phyloP scores from a whole-genome alignment of 2,113 vertebrate genomes.

The Triplophysa rosa region DNA sequence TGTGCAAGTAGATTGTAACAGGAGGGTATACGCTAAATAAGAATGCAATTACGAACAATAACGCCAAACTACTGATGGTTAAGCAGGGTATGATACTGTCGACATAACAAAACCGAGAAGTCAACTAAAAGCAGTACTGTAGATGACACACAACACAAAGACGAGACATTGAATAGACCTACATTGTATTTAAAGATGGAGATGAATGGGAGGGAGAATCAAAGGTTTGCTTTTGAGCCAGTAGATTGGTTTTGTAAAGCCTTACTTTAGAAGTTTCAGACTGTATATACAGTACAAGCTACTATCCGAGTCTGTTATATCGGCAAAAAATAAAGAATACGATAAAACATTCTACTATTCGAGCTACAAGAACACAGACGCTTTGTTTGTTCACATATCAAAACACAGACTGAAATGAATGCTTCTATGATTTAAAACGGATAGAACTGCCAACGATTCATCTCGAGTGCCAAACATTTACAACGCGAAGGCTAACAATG shows the following conservation, averaged over 20 bases:
- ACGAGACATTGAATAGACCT: slow-evolving; percentile 48
- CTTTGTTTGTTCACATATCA: no score
- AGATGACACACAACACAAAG: slow-evolving; percentile 42
- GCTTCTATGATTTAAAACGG: background rate
- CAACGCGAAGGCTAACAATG: background rate
- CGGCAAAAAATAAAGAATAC: no score
- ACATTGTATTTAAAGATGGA: slow-evolving; percentile 5
- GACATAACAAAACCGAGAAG: slow-evolving; percentile 26
- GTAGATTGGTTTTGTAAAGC: background rate
- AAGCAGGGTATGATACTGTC: slow-evolving; percentile 4
- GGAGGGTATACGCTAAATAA: background rate
- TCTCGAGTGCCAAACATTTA: background rate
- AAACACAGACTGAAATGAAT: no score
- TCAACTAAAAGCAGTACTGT: slow-evolving; percentile 10
- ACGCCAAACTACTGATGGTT: no score
- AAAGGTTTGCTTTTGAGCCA: background rate
- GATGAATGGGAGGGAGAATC: background rate
- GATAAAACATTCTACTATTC: no score
- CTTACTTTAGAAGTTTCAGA: background rate
- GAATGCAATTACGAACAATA: no score
- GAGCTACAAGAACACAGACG: no score
- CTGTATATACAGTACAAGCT: background rate
- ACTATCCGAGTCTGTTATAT: background rate
- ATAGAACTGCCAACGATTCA: background rate
- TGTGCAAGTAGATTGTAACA: no score